These are phyloP conservation scores for Scaptomyza cyrtandrae DNA, from an alignment of 2,888 invertebrate genomes.

Conservation along the genomic window DNA sequence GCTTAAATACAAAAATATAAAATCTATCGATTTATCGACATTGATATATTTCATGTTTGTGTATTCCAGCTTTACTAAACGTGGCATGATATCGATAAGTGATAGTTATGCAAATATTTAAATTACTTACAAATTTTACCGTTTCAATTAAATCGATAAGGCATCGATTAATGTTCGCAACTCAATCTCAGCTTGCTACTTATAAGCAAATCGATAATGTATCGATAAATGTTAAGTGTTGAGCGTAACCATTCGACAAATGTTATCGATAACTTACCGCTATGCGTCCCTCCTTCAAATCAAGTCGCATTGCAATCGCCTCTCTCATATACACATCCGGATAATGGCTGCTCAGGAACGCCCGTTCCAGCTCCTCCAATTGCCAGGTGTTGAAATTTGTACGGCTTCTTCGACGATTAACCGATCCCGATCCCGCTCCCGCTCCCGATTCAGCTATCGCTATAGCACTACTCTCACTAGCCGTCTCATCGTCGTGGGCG, in stretches of 20 bases:
- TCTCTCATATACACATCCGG: conserved; percentile 99
- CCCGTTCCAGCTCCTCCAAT: conserved; percentile 95
- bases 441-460: neutral
- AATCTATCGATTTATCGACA: too few species aligned
- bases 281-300: conserved; percentile 98
- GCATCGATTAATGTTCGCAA: neutral
- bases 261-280: conserved; percentile 88
- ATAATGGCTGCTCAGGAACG: conserved; percentile 94
- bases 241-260: neutral
- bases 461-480: conserved; percentile 86
- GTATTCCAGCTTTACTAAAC: neutral
- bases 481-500: conserved; percentile 58
- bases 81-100: neutral
- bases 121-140: too few species aligned
- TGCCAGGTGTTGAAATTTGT: conserved; percentile 98
- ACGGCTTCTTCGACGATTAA: conserved; percentile 93
- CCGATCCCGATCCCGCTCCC: conserved; percentile 85
- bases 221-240: too few species aligned
- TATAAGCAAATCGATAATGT: too few species aligned
- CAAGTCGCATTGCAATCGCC: conserved; percentile 96
- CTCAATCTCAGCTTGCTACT: too few species aligned
- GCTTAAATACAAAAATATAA: too few species aligned
- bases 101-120: too few species aligned
- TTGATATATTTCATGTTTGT: neutral
- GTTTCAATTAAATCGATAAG: too few species aligned